Percentiles rank a stretch among this genome's conserved stretches.
These are phyloP conservation scores for Caenorhabditis angaria DNA, from an alignment of 2,888 invertebrate genomes.

Conservation along the genomic window DNA sequence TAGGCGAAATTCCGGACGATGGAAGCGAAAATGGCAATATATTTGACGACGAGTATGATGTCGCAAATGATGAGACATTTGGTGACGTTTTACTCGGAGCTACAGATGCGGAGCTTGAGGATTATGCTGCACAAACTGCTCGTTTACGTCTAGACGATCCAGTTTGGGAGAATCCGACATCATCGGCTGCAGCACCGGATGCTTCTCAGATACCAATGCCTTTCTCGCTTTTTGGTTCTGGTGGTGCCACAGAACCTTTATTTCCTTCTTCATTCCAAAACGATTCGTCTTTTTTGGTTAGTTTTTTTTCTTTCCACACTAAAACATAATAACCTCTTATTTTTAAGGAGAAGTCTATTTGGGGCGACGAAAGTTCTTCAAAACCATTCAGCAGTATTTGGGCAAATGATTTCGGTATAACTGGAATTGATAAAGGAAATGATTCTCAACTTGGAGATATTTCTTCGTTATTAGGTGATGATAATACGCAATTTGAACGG, in stretches of 20 bases:
- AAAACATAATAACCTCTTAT: background rate
- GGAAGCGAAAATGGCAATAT: constrained; percentile 39
- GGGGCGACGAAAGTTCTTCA: constrained; percentile 19
- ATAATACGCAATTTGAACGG: background rate
- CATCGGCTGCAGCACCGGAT: constrained; percentile 50
- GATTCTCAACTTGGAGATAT: constrained; percentile 1
- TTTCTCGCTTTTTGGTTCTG: constrained; percentile 31
- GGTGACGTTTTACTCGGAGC: constrained; percentile 51
- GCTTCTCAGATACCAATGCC: constrained; percentile 61
- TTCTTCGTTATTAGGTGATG: constrained; percentile 6
- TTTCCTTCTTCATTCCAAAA: background rate
- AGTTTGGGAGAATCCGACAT: constrained; percentile 49
- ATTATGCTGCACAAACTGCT: constrained; percentile 63
- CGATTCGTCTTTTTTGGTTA: constrained; percentile 15
- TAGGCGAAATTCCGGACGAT: constrained; percentile 32
- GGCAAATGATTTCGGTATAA: constrained; percentile 27
- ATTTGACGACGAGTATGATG: constrained; percentile 57
- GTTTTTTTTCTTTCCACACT: background rate
- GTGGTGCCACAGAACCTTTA: background rate
- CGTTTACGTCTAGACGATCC: constrained; percentile 56
- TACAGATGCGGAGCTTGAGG: constrained; percentile 53
- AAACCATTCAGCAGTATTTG: constrained; percentile 28
- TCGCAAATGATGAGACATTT: constrained; percentile 70
- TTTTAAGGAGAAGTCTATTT: constrained; percentile 29
- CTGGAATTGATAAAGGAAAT: background rate